Evolutionary conservation across 2,797 vertebrate species (phyloP).

Genomic region (Diplodus sargus): DNA sequence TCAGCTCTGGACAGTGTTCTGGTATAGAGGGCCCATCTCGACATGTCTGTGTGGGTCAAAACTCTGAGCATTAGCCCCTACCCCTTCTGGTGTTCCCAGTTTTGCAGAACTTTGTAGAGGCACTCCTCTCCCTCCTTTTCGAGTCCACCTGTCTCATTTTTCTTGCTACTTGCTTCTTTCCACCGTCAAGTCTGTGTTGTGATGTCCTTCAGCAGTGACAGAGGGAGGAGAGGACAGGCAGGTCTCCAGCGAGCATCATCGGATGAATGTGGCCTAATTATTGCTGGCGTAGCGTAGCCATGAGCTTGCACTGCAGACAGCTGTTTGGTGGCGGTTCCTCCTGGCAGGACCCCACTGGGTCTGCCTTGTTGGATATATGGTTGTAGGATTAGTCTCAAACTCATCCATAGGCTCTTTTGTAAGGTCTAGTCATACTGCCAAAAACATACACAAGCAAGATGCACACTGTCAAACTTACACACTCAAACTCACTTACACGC

Average conservation of each 20-base stretch:
- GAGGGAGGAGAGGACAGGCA: slow-evolving; percentile 49
- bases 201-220: slow-evolving; percentile 61
- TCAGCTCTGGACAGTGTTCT: slow-evolving; percentile 56
- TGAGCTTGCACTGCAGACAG: slow-evolving; percentile 47
- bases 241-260: slow-evolving; percentile 46
- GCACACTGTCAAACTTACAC: slow-evolving; percentile 4
- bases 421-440: slow-evolving; percentile 37
- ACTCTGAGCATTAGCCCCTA: slow-evolving; percentile 16
- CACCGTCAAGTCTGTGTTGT: slow-evolving; percentile 40
- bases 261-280: slow-evolving; percentile 59
- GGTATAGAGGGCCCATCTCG: slow-evolving; percentile 15
- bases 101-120: slow-evolving; percentile 55
- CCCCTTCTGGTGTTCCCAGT: slow-evolving; percentile 24
- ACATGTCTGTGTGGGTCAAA: slow-evolving; percentile 19
- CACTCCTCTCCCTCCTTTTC: slow-evolving; percentile 16
- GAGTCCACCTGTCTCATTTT: slow-evolving; percentile 25
- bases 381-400: slow-evolving; percentile 56
- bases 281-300: slow-evolving; percentile 53
- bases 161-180: slow-evolving; percentile 19
- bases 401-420: slow-evolving; percentile 48
- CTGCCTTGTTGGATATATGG: slow-evolving; percentile 41
- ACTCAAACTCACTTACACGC: slow-evolving; percentile 31
- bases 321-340: slow-evolving; percentile 49
- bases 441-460: slow-evolving; percentile 14
- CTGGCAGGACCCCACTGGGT: slow-evolving; percentile 25